Base-by-base conservation (phyloP, 2,888 invertebrate species). In the Leucozona laternaria region DNA sequence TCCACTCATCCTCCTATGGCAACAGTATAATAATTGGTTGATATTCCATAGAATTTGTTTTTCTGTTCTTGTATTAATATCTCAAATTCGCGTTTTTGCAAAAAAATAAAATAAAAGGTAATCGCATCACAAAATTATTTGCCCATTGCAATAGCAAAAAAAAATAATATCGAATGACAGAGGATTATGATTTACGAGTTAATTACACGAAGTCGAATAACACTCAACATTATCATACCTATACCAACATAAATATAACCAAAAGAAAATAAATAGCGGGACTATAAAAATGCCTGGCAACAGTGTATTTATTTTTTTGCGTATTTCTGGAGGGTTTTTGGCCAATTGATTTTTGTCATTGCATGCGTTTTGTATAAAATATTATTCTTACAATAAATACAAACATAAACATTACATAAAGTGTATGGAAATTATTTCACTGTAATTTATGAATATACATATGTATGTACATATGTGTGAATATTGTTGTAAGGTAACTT, bases 151-250 rank as follows among this genome's bases (percentile, higher is more conserved):
- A 53, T 68, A 50, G 37, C 22, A 31, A 45, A 55, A 53, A 43
- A 55, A 53, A 43, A 73, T 40, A 66, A 80, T 60, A 60, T 43
- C 60, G 34, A 80, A 75, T 43, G 60, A 80, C 80, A 68, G 60
- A 57, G 28, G 58, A 62, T 75, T 68, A 75, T 80, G 80, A 80
- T 80, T 80, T 80, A 80, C 70, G 76, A 81, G 70, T 71, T 81
- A 76, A 81, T 71, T 76, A 70, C 62, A 60, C 37, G 62, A 64
- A 76, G 48, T 71, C 76, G 40, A 81, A 76, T 71, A 62, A 70
- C 70, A 60, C 37, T 53, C 75, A 31, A 60, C 8, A 53, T 50
- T 68, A 50, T 66, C 28, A 79, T n/a, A 77, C 11, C 3, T 25
- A n/a, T 53, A 7, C 31, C 31, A 31, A 53, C 6, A 8, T 7